phyloP scores from a whole-genome alignment of 2,888 invertebrate species.

The Tenthredo notha region DNA sequence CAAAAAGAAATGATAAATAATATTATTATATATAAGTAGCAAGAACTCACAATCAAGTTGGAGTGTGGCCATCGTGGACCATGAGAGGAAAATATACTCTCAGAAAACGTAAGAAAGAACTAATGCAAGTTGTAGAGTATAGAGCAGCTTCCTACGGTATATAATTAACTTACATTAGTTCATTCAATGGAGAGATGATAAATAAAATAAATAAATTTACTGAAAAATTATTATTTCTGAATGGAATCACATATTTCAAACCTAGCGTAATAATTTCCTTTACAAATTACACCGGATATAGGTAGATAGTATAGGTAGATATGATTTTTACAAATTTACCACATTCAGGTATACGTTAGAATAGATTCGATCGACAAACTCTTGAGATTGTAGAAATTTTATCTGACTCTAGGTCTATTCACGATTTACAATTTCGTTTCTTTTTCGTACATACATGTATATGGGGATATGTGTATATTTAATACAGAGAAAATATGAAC shows the following conservation, averaged over 20 bases:
- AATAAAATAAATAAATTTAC: slow-evolving; percentile 13
- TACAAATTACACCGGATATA: background rate
- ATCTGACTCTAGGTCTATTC: background rate
- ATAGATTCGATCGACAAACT: background rate
- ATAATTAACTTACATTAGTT: slow-evolving; percentile 40
- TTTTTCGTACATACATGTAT: background rate
- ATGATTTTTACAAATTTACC: background rate
- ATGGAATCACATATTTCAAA: background rate
- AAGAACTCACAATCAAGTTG: background rate
- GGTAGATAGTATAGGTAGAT: background rate
- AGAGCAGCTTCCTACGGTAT: background rate
- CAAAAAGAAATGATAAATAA: slow-evolving; percentile 1
- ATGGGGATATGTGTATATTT: no score
- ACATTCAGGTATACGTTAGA: background rate
- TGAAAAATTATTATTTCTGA: background rate
- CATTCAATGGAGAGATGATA: slow-evolving; percentile 23
- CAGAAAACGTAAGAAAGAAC: slow-evolving; percentile 17
- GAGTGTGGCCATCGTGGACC: background rate
- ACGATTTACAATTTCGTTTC: background rate
- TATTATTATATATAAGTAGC: slow-evolving; percentile 19
- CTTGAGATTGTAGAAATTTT: background rate
- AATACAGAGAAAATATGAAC: background rate
- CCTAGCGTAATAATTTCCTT: background rate
- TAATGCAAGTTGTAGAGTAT: background rate
- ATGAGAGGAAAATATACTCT: slow-evolving; percentile 3